Conservation (phyloP, 2,888 invertebrate species). For the Conomelus anceps region DNA sequence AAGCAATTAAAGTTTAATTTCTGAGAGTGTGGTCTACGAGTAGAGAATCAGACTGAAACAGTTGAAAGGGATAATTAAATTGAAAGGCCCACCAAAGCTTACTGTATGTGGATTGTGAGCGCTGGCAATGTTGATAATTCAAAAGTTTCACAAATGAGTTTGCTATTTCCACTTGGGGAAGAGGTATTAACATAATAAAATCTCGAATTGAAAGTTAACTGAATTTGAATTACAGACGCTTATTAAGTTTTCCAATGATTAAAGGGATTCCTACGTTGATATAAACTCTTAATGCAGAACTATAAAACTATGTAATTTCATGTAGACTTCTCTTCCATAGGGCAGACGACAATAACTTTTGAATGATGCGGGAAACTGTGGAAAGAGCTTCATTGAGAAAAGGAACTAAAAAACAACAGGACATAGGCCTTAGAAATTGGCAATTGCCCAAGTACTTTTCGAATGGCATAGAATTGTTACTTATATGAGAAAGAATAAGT, state of each 20-base stretch:
- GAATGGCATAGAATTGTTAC: too few relatives aligned
- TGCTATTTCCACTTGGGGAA: neutral
- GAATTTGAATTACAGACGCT: neutral
- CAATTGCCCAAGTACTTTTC: too few relatives aligned
- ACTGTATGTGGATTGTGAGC: neutral
- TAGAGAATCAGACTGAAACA: neutral
- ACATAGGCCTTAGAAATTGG: too few relatives aligned
- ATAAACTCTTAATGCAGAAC: too few relatives aligned
- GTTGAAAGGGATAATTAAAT: neutral
- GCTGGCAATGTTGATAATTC: neutral
- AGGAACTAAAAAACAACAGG: too few relatives aligned
- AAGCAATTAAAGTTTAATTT: neutral
- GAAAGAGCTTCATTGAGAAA: too few relatives aligned
- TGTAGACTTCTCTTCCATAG: too few relatives aligned
- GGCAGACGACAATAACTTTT: too few relatives aligned
- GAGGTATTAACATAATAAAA: neutral
- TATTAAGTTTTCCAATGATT: neutral
- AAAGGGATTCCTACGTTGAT: neutral
- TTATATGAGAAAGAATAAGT: too few relatives aligned
- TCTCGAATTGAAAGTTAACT: neutral
- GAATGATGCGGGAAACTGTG: too few relatives aligned
- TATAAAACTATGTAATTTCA: too few relatives aligned
- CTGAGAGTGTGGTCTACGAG: neutral
- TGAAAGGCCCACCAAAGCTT: neutral
- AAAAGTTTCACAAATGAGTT: neutral